Percentiles rank a stretch among this genome's conserved stretches.
Evolutionary conservation across 2,797 vertebrate genomes (phyloP).

Genomic region (Anguilla anguilla): DNA sequence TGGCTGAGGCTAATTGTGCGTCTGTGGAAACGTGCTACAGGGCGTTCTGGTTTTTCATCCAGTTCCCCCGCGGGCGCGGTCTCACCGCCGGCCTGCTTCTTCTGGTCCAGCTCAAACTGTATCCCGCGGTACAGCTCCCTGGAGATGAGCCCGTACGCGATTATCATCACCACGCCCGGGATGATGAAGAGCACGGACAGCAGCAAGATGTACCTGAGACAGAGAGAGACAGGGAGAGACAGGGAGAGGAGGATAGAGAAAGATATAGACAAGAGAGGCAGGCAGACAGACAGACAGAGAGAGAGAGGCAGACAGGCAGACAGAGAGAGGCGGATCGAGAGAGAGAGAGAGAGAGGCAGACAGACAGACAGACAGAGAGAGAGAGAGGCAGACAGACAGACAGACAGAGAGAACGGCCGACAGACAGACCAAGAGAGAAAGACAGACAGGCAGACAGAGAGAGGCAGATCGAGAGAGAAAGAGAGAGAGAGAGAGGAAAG

Average conservation of each 20-base stretch:
- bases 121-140: slow-evolving; percentile 91
- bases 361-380: background rate
- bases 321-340: no score
- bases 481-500: no score
- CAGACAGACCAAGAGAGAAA: no score
- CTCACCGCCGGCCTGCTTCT: slow-evolving; percentile 69
- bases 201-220: slow-evolving; percentile 84
- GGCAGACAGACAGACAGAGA: no score
- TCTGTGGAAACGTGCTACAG: background rate
- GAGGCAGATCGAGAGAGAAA: background rate
- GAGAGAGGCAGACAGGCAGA: no score
- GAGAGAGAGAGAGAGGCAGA: no score
- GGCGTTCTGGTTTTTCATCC: background rate
- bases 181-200: slow-evolving; percentile 89
- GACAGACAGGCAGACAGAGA: background rate
- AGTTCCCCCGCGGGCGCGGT: background rate
- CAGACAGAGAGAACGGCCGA: background rate
- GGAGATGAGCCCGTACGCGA: slow-evolving; percentile 93
- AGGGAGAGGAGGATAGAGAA: no score
- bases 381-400: background rate
- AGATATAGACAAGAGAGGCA: no score
- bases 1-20: background rate
- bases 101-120: slow-evolving; percentile 84
- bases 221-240: background rate
- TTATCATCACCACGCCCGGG: slow-evolving; percentile 89